phyloP scores from a whole-genome alignment of 2,888 invertebrate species.

The Dorcus hopei region DNA sequence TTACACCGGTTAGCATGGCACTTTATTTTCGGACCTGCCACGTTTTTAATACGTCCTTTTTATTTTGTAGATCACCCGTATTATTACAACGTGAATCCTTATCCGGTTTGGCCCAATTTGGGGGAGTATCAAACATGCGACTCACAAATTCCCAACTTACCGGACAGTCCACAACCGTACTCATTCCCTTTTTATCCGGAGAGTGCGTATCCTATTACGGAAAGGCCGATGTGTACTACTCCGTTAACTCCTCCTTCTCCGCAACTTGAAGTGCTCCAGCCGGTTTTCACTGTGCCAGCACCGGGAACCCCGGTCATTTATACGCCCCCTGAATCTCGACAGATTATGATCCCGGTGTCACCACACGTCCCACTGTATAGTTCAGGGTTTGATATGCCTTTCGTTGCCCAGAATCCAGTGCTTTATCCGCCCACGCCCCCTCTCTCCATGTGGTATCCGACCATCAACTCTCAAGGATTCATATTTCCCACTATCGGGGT shows the following conservation, averaged over 20 bases:
- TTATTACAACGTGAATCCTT: slow-evolving; percentile 6
- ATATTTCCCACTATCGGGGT: slow-evolving; percentile 23
- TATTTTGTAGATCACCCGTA: slow-evolving; percentile 8
- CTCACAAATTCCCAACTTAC: neutral
- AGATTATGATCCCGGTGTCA: slow-evolving; percentile 13
- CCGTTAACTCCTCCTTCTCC: slow-evolving; percentile 21
- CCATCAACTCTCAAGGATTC: slow-evolving; percentile 34
- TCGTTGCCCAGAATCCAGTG: slow-evolving; percentile 22
- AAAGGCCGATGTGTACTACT: slow-evolving; percentile 17
- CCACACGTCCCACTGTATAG: slow-evolving; percentile 25
- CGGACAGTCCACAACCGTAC: slow-evolving; percentile 5
- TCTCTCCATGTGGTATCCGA: slow-evolving; percentile 27
- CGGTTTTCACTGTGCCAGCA: slow-evolving; percentile 20
- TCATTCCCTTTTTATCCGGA: slow-evolving; percentile 9
- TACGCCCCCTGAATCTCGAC: slow-evolving; percentile 14
- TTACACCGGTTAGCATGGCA: slow-evolving; percentile 6
- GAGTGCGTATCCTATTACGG: slow-evolving; percentile 14
- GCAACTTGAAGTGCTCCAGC: slow-evolving; percentile 26
- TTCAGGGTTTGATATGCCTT: slow-evolving; percentile 25
- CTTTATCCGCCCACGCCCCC: slow-evolving; percentile 29
- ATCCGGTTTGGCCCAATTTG: slow-evolving; percentile 8
- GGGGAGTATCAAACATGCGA: slow-evolving; percentile 2
- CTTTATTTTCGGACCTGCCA: neutral
- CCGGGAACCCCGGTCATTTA: slow-evolving; percentile 27
- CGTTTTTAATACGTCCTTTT: neutral